Base-by-base conservation (phyloP, 2,797 vertebrate genomes). In the Pelobates cultripes region DNA sequence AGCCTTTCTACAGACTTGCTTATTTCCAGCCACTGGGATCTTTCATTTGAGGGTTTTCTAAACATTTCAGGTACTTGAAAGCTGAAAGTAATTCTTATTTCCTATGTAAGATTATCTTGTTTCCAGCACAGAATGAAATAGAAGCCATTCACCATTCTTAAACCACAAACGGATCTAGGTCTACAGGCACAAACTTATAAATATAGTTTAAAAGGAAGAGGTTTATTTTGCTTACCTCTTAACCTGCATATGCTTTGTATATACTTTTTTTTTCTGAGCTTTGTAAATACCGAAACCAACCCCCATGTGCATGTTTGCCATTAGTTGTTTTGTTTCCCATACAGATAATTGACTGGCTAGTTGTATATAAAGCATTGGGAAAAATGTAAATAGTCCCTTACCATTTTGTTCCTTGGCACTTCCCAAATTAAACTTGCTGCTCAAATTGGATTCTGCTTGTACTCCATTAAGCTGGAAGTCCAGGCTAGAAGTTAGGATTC, bases 381-480 rank as follows among this genome's bases (percentile, higher is more conserved):
- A 77, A 71, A 73, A 43, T 6, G 2, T 51, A 79, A 70, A 79
- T 43, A 67, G 57, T 47, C 45, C 28, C 94, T 94, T 92, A 98
- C 97, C 97, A 94, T 98, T 99, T 84, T 95, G 97, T 81, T 99
- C 96, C 90, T 99, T 98, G 89, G 93, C 88, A 91, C 89, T 92
- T 91, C 95, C 90, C 85, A 94, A 91, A 79, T 94, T 94, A 91
- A 96, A 94, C 89, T 99, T 98, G 92, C 92, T 94, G 91, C 94
- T 93, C 85, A 95, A 94, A 92, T 92, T 95, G 88, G 96, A 95
- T 91, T 98, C 96, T 84, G 96, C 96, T 88, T 86, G 93, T 88
- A 94, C 92, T 86, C 95, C 95, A 91, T 91, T 92, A 85, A 92
- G 94, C 90, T 92, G 96, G 93, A 95, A 94, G 90, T 88, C 89